Conservation (phyloP, 2,797 vertebrate species). For the Periophthalmus magnuspinnatus region DNA sequence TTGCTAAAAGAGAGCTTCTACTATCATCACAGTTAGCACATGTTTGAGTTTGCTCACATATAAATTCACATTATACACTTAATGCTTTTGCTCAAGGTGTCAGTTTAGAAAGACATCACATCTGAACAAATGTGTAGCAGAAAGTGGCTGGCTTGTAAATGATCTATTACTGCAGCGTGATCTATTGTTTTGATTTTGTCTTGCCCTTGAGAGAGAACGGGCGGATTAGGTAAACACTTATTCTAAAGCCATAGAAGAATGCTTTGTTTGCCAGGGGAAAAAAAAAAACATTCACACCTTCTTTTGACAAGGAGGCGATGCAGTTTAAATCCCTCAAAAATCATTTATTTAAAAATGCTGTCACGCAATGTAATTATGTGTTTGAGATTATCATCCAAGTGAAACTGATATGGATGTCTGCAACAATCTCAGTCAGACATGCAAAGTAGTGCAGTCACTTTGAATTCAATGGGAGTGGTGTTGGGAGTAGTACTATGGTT, state of each 20-base stretch:
- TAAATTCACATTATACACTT: not conserved
- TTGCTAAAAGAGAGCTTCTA: not conserved
- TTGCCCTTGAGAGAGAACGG: slow-evolving; percentile 50
- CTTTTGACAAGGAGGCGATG: not conserved
- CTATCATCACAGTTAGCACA: slow-evolving; percentile 1
- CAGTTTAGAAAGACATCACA: slow-evolving; percentile 25
- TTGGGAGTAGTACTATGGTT: too few species aligned
- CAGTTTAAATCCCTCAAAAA: slow-evolving; percentile 16
- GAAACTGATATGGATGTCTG: too few species aligned
- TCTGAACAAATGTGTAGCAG: slow-evolving; percentile 25
- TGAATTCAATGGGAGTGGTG: too few species aligned
- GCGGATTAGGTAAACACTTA: slow-evolving; percentile 45
- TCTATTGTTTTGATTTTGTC: slow-evolving; percentile 57
- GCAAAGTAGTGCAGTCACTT: too few species aligned
- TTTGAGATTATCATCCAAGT: not conserved
- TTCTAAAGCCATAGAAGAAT: slow-evolving; percentile 49
- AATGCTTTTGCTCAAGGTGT: slow-evolving; percentile 4
- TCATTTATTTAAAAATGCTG: slow-evolving; percentile 9
- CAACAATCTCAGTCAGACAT: too few species aligned
- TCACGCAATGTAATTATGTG: slow-evolving; percentile 20
- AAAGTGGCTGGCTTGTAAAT: slow-evolving; percentile 22
- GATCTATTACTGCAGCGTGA: slow-evolving; percentile 33
- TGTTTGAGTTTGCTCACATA: not conserved
- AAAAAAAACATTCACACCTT: slow-evolving; percentile 31
- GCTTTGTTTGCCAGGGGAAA: slow-evolving; percentile 38